Percentiles rank a stretch among this genome's conserved stretches.
These are phyloP conservation scores for Drosophila kokeensis DNA, from an alignment of 2,888 invertebrate species.

Conservation along the genomic window DNA sequence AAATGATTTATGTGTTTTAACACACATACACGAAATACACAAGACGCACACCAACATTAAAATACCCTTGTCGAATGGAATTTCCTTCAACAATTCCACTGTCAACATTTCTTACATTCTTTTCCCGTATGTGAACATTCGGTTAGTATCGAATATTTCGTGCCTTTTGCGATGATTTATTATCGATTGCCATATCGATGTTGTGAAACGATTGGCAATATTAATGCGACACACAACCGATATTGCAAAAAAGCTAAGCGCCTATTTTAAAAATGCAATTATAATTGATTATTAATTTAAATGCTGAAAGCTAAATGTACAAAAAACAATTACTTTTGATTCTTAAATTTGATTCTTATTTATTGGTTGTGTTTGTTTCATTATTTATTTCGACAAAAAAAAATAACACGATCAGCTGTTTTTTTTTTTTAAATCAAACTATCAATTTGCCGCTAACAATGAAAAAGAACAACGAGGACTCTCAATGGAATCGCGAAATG, in stretches of 20 bases:
- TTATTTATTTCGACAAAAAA: not conserved
- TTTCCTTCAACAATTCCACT: not conserved
- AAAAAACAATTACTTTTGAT: not conserved
- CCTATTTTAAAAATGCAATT: not conserved
- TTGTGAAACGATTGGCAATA: not conserved
- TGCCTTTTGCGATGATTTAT: not conserved
- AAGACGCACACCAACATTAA: not conserved
- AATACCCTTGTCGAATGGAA: not conserved
- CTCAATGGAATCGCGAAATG: not conserved
- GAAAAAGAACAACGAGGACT: not conserved
- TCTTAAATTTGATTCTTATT: not conserved
- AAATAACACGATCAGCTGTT: not conserved
- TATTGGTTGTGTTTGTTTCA: not conserved
- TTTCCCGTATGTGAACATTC: not conserved
- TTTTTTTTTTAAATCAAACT: not conserved
- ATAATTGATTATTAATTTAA: not conserved
- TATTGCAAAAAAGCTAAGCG: not conserved
- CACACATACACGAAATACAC: slow-evolving; percentile 7
- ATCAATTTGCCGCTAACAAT: not conserved
- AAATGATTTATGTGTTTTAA: slow-evolving; percentile 58
- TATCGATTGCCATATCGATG: not conserved
- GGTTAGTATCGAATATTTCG: not conserved
- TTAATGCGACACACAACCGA: not conserved
- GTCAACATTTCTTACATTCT: not conserved
- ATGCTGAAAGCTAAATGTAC: not conserved